Evolutionary conservation across 2,888 invertebrate genomes (phyloP).

Genomic region (Parnassius apollo): DNA sequence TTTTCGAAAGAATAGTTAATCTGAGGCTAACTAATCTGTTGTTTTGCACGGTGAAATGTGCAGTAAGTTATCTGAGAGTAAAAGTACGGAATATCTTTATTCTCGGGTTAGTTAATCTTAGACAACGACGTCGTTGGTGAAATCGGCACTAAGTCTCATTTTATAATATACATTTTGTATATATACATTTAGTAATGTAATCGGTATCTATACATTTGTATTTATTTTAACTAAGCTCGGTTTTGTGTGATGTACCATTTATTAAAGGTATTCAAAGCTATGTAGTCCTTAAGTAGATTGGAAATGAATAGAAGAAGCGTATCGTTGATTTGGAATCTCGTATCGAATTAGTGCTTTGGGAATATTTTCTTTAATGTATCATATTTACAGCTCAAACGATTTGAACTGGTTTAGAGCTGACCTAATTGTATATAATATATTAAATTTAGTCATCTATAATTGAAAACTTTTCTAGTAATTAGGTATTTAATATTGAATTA

Average conservation of each 20-base stretch:
- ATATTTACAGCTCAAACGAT: conserved; percentile 44
- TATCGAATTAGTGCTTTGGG: conserved; percentile 28
- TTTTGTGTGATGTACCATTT: conserved; percentile 25
- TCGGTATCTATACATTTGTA: conserved; percentile 12
- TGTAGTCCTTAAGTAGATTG: conserved; percentile 17
- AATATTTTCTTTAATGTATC: conserved; percentile 28
- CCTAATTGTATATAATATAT: conserved; percentile 55
- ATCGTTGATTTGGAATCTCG: conserved; percentile 24
- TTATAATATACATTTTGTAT: conserved; percentile 16
- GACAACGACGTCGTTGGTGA: too few relatives aligned
- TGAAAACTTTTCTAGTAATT: conserved; percentile 31
- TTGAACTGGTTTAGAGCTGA: conserved; percentile 43
- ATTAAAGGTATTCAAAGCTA: conserved; percentile 22
- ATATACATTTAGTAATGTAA: conserved; percentile 4
- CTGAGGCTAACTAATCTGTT: too few relatives aligned
- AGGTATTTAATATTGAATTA: conserved; percentile 37
- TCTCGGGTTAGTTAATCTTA: too few relatives aligned
- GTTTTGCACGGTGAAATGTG: too few relatives aligned
- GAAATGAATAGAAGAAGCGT: conserved; percentile 11
- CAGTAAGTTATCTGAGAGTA: too few relatives aligned
- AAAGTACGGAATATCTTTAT: too few relatives aligned
- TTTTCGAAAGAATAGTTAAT: too few relatives aligned
- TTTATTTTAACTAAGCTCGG: conserved; percentile 21
- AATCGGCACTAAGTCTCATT: conserved; percentile 8
- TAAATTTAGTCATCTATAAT: conserved; percentile 12